Evolutionary conservation across 2,888 invertebrate species (phyloP).

Genomic region (Bedellia somnulentella): DNA sequence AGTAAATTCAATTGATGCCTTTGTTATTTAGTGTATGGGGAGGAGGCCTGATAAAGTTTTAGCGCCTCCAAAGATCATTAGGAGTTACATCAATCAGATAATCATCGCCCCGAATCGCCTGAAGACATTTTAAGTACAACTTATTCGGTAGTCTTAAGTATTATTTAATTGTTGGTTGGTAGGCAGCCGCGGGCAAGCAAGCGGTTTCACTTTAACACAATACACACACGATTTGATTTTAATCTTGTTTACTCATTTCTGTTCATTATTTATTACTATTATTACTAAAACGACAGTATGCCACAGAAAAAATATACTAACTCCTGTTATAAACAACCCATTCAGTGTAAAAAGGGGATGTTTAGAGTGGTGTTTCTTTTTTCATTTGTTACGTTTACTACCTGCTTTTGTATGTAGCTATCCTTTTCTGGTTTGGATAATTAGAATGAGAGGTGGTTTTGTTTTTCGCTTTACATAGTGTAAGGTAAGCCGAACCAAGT

Average conservation of each 20-base stretch:
- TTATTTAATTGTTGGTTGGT: constrained; percentile 54
- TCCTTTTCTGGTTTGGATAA: constrained; percentile 20
- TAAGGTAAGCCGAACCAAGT: constrained; percentile 3
- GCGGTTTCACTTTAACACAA: constrained; percentile 16
- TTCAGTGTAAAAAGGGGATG: constrained; percentile 43
- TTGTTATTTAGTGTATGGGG: constrained; percentile 9
- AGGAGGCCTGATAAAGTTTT: constrained; percentile 18
- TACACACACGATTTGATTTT: too few relatives aligned
- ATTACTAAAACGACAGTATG: constrained; percentile 20
- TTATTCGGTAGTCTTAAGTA: constrained; percentile 54
- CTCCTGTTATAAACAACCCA: constrained; percentile 43
- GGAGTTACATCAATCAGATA: constrained; percentile 34
- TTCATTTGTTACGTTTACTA: constrained; percentile 47
- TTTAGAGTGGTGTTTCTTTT: constrained; percentile 48
- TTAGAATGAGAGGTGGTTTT: constrained; percentile 20
- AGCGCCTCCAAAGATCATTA: constrained; percentile 20
- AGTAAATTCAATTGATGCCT: too few relatives aligned
- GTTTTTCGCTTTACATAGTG: constrained; percentile 26
- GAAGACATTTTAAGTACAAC: constrained; percentile 42
- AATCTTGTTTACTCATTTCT: constrained; percentile 17
- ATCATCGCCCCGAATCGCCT: constrained; percentile 45
- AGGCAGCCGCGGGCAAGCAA: constrained; percentile 29
- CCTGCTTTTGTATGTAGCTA: constrained; percentile 40
- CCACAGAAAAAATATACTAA: constrained; percentile 38
- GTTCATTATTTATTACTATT: constrained; percentile 7